Evolutionary conservation across 2,797 vertebrate species (phyloP).

Genomic region (Carapus acus): DNA sequence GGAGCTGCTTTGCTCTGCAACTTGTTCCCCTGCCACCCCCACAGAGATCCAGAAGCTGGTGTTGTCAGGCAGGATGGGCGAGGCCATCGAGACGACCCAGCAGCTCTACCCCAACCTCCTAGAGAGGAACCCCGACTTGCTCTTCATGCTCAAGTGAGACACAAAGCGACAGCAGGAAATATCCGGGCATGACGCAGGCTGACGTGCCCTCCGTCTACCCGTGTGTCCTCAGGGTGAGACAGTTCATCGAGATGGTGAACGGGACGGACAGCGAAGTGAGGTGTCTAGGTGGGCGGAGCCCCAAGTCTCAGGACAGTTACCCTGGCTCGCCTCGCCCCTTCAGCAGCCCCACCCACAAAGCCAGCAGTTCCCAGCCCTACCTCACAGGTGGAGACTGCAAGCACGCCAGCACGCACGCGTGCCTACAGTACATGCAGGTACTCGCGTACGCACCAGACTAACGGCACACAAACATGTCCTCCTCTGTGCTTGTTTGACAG

Average conservation of each 20-base stretch:
- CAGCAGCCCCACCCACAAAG: conserved; percentile 87
- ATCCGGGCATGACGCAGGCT: background rate
- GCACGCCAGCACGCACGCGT: no score
- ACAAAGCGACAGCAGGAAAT: no score
- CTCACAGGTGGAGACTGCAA: conserved; percentile 74
- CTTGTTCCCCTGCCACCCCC: no score
- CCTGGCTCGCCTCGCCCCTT: conserved; percentile 87
- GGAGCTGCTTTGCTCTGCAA: no score
- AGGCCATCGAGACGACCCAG: conserved; percentile 95
- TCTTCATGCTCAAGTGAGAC: conserved; percentile 97
- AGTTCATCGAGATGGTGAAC: conserved; percentile 99
- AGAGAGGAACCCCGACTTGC: conserved; percentile 92
- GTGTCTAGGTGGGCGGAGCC: conserved; percentile 88
- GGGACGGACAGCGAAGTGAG: conserved; percentile 96
- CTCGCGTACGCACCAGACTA: no score
- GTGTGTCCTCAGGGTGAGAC: conserved; percentile 79
- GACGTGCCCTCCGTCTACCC: background rate
- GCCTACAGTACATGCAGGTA: background rate
- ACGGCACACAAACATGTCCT: background rate
- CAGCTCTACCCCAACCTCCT: conserved; percentile 91
- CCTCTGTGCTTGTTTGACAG: conserved; percentile 53
- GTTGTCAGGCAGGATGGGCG: conserved; percentile 91
- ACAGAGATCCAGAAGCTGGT: conserved; percentile 98
- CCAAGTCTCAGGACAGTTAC: conserved; percentile 96
- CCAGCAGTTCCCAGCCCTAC: conserved; percentile 80